Evolutionary conservation across 2,113 vertebrate genomes (phyloP).

Genomic region (Melozone crissalis): DNA sequence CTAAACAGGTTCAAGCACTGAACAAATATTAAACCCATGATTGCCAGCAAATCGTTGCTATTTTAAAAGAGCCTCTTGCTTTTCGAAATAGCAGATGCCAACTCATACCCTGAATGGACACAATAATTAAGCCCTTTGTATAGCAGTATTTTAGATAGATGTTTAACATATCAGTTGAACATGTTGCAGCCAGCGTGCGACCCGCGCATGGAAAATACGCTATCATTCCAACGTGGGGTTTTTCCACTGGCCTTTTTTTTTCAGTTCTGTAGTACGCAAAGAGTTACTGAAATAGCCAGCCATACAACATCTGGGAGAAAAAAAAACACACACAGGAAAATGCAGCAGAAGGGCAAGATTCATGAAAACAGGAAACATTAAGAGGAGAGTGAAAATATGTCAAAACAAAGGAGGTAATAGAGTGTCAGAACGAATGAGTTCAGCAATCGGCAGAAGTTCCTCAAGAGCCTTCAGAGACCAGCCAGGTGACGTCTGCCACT

Average conservation of each 20-base stretch:
- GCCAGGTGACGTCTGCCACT: conserved; percentile 12
- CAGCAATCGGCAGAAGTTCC: conserved; percentile 40
- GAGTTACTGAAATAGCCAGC: conserved; percentile 74
- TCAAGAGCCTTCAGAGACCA: conserved; percentile 71
- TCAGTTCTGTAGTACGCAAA: conserved; percentile 55
- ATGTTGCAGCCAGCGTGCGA: background rate
- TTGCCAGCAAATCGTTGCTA: background rate
- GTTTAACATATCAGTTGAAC: background rate
- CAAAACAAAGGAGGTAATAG: conserved; percentile 75
- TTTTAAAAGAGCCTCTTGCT: background rate
- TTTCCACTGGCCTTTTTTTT: conserved; percentile 67
- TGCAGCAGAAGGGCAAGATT: conserved; percentile 72
- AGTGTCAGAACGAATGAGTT: conserved; percentile 29
- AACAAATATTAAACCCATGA: background rate
- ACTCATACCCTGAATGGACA: background rate
- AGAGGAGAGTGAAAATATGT: conserved; percentile 74
- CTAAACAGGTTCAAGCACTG: background rate
- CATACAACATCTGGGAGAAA: conserved; percentile 76
- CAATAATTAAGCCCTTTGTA: background rate
- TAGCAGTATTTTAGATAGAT: background rate
- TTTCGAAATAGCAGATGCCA: background rate
- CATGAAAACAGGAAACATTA: conserved; percentile 80
- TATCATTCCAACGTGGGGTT: conserved; percentile 25
- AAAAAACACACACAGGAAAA: conserved; percentile 80
- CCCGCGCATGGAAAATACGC: conserved; percentile 47